Evolutionary conservation across 2,888 invertebrate species (phyloP), one percentile per base, ranked within the genome.

Genomic region (Pediacus dermestoides): DNA sequence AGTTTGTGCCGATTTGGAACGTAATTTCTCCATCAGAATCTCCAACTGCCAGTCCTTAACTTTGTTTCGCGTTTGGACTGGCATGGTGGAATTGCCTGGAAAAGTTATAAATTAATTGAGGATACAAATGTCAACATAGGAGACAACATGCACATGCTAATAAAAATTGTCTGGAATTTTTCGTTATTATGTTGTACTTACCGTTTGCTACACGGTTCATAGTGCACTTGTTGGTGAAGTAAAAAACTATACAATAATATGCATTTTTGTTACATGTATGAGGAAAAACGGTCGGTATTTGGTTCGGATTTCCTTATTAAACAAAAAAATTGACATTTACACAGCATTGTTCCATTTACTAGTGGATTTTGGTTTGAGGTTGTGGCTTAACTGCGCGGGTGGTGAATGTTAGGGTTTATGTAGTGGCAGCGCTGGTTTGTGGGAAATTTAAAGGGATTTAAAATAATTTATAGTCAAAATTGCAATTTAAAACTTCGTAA

Each of bases 11-110:
- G 85, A 78, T 72, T 91, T 90, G 26, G 88, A 85, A 39, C 92
- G 80, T 34, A 95, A 72, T 63, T 88, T 88, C 66, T 94, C 93
- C 92, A 95, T 93, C 44, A 93, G 74, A 42, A 89, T 78, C 68
- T 91, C 88, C 72, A 87, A 80, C 66, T 89, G 88, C 77, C 82
- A 81, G 70, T 82, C 80, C 66, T 80, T 82, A 44, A 76, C 76
- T 58, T 81, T 82, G 44, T 81, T 81, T 57, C 61, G 61, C 9
- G 52, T 18, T 18, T 6, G 44, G 39, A 44, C 50, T 42, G 55
- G 48, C 53, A 53, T 52, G 16, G 50, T 42, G 40, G 40, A 33
- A 36, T 35, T 43, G 39, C 51, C 58, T 60, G 31, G 37, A 51
- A 41, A 18, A 8, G 6, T 18, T 18, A 30, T 30, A 30, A 13